Conservation (phyloP, 2,797 vertebrate species). For the Enteromius afrohamiltoni region DNA sequence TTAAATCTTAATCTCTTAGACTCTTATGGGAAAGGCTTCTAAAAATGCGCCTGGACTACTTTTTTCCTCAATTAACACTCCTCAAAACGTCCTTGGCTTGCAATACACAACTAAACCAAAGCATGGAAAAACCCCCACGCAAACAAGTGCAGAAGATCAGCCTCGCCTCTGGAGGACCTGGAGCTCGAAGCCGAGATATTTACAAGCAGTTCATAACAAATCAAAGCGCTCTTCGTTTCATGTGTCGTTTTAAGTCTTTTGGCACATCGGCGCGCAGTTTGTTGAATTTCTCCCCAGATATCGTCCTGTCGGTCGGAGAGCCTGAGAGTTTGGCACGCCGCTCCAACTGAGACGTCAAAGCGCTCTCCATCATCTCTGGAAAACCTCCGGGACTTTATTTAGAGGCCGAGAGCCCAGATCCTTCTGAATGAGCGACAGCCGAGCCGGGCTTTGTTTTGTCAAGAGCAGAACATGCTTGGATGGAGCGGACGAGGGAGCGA, state of each 20-base stretch:
- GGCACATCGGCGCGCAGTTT: slow-evolving; percentile 38
- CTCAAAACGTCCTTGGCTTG: slow-evolving; percentile 37
- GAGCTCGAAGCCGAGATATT: slow-evolving; percentile 47
- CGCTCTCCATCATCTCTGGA: slow-evolving; percentile 41
- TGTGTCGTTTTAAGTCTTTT: slow-evolving; percentile 40
- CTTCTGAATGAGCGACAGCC: slow-evolving; percentile 39
- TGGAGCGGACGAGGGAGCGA: slow-evolving; percentile 42
- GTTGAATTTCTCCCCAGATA: slow-evolving; percentile 56
- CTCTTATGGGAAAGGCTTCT: slow-evolving; percentile 29
- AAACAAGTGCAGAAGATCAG: slow-evolving; percentile 51
- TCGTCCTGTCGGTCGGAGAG: slow-evolving; percentile 22
- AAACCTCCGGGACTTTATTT: slow-evolving; percentile 42
- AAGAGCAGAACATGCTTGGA: slow-evolving; percentile 19
- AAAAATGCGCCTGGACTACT: slow-evolving; percentile 42
- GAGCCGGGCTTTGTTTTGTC: slow-evolving; percentile 41
- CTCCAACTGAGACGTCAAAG: slow-evolving; percentile 45
- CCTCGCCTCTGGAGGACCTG: slow-evolving; percentile 45
- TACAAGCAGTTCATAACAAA: slow-evolving; percentile 59
- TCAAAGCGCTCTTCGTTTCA: slow-evolving; percentile 45
- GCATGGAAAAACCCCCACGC: background rate
- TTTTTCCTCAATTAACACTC: slow-evolving; percentile 41
- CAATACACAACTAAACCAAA: slow-evolving; percentile 12
- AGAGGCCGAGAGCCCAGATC: slow-evolving; percentile 33
- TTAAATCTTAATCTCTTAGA: slow-evolving; percentile 19
- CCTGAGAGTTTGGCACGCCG: slow-evolving; percentile 42